Evolutionary conservation across 2,888 invertebrate species (phyloP), one percentile per base, ranked within the genome.

Genomic region (Drosophila putrida): DNA sequence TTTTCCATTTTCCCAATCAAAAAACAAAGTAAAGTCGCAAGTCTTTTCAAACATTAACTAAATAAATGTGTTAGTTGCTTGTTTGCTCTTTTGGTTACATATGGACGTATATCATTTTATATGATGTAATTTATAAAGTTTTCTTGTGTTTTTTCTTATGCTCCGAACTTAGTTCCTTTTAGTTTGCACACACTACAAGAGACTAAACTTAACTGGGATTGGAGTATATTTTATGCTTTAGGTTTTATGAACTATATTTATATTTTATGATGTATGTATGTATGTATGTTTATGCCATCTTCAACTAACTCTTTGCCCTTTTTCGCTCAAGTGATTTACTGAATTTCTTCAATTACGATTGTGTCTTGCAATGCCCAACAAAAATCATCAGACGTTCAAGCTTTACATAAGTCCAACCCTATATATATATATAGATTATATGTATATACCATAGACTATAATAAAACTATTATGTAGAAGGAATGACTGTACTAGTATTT

Each of bases 291-390:
- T 41, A 74, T 44, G 54, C 41, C 62, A 73, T 68, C 27, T 28
- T 47, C 67, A 66, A 58, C 53, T 55, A 62, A 53, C 51, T 73
- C 36, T 53, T 58, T 75, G 43, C 60, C 25, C 28, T 43, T 51
- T 55, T 43, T 51, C 49, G 49, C 63, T 60, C 49, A 25, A 50
- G 44, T 75, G 35, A 44, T 61, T 55, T 59, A 41, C 49, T 67
- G 53, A 63, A 76, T 66, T 63, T 49, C 73, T 72, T 79, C 85
- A 65, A 49, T 68, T 86, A 89, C 85, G 85, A 86, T 86, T 86
- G 85, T 86, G 78, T 89, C 88, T 84, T 86, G 85, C 85, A 89
- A 89, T 84, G 89, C 64, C 89, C 85, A 89, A 89, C 80, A 87
- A 89, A 84, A 87, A 70, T 74, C 80, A 87, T 79, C 73, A 77